Base-by-base conservation (phyloP, 2,797 vertebrate species). In the Acridotheres tristis region DNA sequence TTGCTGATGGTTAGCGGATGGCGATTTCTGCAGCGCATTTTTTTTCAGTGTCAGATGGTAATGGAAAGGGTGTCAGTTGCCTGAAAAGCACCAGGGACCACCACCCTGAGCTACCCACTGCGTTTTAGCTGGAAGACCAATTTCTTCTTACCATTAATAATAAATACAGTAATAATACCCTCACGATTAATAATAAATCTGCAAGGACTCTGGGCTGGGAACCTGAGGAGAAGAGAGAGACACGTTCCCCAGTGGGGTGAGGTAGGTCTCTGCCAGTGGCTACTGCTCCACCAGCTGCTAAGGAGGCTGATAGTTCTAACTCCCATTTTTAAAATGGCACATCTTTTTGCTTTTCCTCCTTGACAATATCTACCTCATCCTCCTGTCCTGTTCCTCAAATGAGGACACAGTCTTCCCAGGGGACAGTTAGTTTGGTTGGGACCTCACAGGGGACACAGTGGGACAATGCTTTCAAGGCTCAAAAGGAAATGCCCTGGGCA, bases 1-100 rank as follows among this genome's bases (percentile, higher is more conserved):
- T 96, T 93, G 97, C 94, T 45, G 78, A 95, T 78, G 96, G 95
- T 98, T 98, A 98, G 97, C 96, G 96, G 88, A 89, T 93, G 90
- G 94, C 54, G 51, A 95, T 83, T 82, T 75, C 73, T 96, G 95
- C 94, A 97, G 97, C 82, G 45, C 97, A 57, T 82, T 94, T 93
- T n/a, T 89, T 59, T 58, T 90, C 92, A 80, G 92, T 97, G 98
- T 98, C 98, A 98, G 97, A 98, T 98, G 98, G 97, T 98, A 97
- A 84, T 65, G 65, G 82, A 78, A 88, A 74, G 61, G 86, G 69
- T 54, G 68, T 51, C 0, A 3, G 48, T 61, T 81, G 85, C 72
- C 61, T 75, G 62, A 86, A 92, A 95, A 92, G 54, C 53, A 83
- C 50, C 58, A 58, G 45, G 76, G 78, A 86, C 72, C 75, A 89